phyloP scores from a whole-genome alignment of 2,113 vertebrate species.

The Raja brachyura region DNA sequence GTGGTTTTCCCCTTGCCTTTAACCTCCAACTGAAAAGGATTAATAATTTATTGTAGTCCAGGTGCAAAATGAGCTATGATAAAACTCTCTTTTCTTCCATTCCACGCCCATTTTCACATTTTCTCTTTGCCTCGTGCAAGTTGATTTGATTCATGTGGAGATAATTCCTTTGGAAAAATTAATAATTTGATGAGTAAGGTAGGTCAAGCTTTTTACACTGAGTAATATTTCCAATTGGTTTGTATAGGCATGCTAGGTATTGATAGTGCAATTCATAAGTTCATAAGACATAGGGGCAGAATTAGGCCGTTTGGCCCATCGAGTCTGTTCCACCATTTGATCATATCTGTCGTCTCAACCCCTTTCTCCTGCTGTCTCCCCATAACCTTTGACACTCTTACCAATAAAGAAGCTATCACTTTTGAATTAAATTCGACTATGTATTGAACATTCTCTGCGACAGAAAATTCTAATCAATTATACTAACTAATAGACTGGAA shows the following conservation, averaged over 20 bases:
- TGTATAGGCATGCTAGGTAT: background rate
- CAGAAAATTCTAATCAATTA: background rate
- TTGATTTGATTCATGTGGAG: background rate
- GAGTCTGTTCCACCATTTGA: too few relatives aligned
- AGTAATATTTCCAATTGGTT: background rate
- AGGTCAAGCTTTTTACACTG: background rate
- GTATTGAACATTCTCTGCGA: background rate
- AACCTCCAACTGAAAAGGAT: constrained; percentile 6
- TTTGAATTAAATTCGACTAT: too few relatives aligned
- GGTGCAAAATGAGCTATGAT: background rate
- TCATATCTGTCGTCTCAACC: too few relatives aligned
- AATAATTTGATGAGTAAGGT: background rate
- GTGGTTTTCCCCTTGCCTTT: background rate
- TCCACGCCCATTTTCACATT: background rate
- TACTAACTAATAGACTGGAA: background rate
- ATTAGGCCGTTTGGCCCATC: too few relatives aligned
- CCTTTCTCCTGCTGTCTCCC: too few relatives aligned
- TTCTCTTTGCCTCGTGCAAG: background rate
- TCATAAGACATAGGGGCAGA: too few relatives aligned
- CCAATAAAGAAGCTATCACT: too few relatives aligned
- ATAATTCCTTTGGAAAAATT: background rate
- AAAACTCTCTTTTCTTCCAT: background rate
- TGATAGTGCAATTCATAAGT: background rate
- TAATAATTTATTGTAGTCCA: background rate
- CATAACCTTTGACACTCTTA: too few relatives aligned